Evolutionary conservation across 2,888 invertebrate genomes (phyloP).

Genomic region (Bellardia bayeri): DNA sequence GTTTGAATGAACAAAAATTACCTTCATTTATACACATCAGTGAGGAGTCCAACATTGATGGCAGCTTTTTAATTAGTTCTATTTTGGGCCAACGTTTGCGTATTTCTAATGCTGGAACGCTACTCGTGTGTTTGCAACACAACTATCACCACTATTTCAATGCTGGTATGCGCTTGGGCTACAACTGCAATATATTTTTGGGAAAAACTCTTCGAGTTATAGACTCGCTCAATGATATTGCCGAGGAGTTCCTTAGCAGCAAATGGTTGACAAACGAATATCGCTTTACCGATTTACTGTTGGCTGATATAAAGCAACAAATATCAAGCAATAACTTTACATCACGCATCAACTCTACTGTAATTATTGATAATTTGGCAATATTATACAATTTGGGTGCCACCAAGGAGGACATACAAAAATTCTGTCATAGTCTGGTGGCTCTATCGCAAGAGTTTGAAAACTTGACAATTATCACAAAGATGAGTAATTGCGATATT

Average conservation of each 20-base stretch:
- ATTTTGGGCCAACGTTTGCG: constrained; percentile 87
- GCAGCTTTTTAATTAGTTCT: constrained; percentile 89
- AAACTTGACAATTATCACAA: constrained; percentile 86
- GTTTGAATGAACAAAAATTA: constrained; percentile 86
- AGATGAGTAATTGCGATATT: constrained; percentile 86
- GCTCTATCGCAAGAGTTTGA: constrained; percentile 77
- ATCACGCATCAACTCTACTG: constrained; percentile 84
- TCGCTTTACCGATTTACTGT: constrained; percentile 80
- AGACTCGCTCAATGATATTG: constrained; percentile 85
- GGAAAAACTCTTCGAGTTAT: constrained; percentile 85
- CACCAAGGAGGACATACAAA: constrained; percentile 78
- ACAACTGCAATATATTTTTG: constrained; percentile 86
- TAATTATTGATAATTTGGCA: constrained; percentile 90
- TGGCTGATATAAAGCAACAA: constrained; percentile 78
- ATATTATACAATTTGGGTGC: constrained; percentile 88
- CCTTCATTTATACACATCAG: constrained; percentile 87
- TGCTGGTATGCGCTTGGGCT: constrained; percentile 90
- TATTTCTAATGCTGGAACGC: constrained; percentile 86
- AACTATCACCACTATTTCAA: constrained; percentile 90
- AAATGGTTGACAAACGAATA: constrained; percentile 81
- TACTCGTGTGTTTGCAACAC: constrained; percentile 89
- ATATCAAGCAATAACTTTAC: constrained; percentile 76
- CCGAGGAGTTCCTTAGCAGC: constrained; percentile 82
- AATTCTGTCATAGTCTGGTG: constrained; percentile 79
- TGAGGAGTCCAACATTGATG: constrained; percentile 89